Evolutionary conservation across 2,888 invertebrate species (phyloP).

Genomic region (Leucozona laternaria): DNA sequence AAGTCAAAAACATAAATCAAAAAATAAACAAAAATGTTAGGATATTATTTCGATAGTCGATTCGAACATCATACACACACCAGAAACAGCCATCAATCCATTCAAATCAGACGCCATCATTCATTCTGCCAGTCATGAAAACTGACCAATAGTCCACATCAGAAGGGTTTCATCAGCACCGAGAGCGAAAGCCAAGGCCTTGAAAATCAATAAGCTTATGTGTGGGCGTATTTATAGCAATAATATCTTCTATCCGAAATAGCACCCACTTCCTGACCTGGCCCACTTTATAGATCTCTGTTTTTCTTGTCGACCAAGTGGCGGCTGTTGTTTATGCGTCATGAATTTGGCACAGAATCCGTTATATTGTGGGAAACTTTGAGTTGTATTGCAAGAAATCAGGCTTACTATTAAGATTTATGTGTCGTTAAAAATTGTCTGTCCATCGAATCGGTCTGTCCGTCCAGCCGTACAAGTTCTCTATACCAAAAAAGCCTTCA

Average conservation of each 20-base stretch:
- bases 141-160: background rate
- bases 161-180: background rate
- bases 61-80: background rate
- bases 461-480: background rate
- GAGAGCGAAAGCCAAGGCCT: background rate
- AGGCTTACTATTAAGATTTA: constrained; percentile 38
- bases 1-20: background rate
- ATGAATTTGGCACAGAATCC: constrained; percentile 48
- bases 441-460: background rate
- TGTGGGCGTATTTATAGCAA: background rate
- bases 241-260: background rate
- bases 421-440: constrained; percentile 46
- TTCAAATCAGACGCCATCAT: constrained; percentile 1
- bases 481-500: background rate
- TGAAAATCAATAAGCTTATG: constrained; percentile 17
- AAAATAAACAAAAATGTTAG: background rate
- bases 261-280: constrained; percentile 17
- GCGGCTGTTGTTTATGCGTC: constrained; percentile 40
- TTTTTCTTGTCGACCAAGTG: constrained; percentile 42
- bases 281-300: constrained; percentile 29
- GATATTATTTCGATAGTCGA: background rate
- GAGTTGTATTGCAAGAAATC: constrained; percentile 34
- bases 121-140: background rate
- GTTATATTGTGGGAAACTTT: constrained; percentile 1
- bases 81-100: background rate